Conservation (phyloP, 2,888 invertebrate genomes). For the Leucoptera coffeella region DNA sequence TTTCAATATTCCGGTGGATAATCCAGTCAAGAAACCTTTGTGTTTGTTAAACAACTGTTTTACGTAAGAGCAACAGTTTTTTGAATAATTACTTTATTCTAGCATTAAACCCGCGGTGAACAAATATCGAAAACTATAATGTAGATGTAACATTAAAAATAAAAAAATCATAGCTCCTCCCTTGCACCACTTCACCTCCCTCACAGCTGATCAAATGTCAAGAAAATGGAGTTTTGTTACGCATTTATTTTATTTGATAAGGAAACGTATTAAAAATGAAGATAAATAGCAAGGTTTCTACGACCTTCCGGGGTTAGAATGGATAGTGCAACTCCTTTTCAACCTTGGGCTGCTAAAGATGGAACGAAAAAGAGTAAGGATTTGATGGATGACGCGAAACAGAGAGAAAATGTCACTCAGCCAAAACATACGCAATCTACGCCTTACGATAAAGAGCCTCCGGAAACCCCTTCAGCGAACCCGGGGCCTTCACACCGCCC, state of each 20-base stretch:
- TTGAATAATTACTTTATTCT: too few species aligned
- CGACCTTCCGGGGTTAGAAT: slow-evolving; percentile 33
- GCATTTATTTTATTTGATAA: slow-evolving; percentile 33
- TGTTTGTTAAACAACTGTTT: too few species aligned
- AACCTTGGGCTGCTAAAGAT: slow-evolving; percentile 45
- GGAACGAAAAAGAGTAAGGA: slow-evolving; percentile 41
- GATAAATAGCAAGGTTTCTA: slow-evolving; percentile 20
- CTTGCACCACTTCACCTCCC: slow-evolving; percentile 33
- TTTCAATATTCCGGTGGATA: too few species aligned
- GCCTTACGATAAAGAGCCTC: slow-evolving; percentile 50
- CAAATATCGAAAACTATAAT: too few species aligned
- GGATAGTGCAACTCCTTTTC: slow-evolving; percentile 46
- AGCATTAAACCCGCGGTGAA: too few species aligned
- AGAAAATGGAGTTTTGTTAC: slow-evolving; percentile 54
- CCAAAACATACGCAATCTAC: slow-evolving; percentile 54
- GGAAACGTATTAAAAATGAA: slow-evolving; percentile 37
- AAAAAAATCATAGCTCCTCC: slow-evolving; percentile 11
- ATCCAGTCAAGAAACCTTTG: too few species aligned
- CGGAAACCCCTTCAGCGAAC: slow-evolving; percentile 28
- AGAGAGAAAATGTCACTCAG: slow-evolving; percentile 52
- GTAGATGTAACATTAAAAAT: too few species aligned
- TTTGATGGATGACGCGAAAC: slow-evolving; percentile 50
- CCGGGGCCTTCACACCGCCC: slow-evolving; percentile 31
- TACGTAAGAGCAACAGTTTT: too few species aligned
- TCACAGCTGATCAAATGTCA: slow-evolving; percentile 54